phyloP scores from a whole-genome alignment of 1,140 invertebrate species.

The Tachypleus tridentatus region DNA sequence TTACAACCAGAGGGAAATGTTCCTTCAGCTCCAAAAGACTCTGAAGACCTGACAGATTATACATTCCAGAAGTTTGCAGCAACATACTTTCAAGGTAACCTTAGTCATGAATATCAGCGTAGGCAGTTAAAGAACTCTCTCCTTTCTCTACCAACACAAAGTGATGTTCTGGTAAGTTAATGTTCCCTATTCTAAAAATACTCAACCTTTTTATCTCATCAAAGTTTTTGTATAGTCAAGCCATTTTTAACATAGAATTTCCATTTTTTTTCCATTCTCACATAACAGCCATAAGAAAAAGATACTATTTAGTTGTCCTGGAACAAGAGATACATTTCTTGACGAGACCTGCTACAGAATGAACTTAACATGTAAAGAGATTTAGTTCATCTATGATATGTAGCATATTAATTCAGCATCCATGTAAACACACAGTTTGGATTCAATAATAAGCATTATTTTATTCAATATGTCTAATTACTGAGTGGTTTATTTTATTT shows the following conservation, averaged over 20 bases:
- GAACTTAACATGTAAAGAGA: too few species aligned
- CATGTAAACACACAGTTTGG: neutral
- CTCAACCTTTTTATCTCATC: too few species aligned
- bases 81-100: constrained; percentile 94
- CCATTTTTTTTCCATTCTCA: too few species aligned
- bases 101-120: constrained; percentile 64
- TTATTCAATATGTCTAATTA: neutral
- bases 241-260: too few species aligned
- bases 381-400: too few species aligned
- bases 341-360: neutral
- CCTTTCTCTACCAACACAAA: constrained; percentile 81
- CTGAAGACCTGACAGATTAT: constrained; percentile 90
- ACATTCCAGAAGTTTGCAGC: constrained; percentile 98
- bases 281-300: too few species aligned
- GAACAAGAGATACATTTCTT: neutral
- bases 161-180: constrained; percentile 72
- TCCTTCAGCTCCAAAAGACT: constrained; percentile 51
- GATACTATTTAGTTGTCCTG: neutral
- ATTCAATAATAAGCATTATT: too few species aligned
- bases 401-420: too few species aligned
- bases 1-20: constrained; percentile 25
- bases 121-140: constrained; percentile 89
- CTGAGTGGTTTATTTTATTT: constrained; percentile 25
- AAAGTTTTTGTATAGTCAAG: too few species aligned
- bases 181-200: too few species aligned